These are phyloP conservation scores for Galago senegalensis DNA, from an alignment of 2,797 vertebrate species.

Conservation along the genomic window DNA sequence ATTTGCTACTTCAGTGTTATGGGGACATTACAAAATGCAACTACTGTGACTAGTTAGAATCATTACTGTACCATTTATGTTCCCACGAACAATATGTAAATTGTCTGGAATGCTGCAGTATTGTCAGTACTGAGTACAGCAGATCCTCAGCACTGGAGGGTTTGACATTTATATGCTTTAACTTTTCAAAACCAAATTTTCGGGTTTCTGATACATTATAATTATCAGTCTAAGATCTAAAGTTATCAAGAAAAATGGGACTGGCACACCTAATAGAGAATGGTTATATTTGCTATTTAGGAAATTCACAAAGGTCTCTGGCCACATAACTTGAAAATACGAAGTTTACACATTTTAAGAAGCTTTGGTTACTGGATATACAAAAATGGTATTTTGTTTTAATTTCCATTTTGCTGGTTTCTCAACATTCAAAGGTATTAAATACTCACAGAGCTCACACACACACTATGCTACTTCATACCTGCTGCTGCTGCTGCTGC, in stretches of 20 bases:
- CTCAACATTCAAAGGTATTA: neutral
- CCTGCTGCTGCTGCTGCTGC: constrained; percentile 90
- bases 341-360: neutral
- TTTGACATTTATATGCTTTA: neutral
- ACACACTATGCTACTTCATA: neutral
- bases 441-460: neutral
- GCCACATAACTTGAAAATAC: neutral
- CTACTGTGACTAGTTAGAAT: neutral
- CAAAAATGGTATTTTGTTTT: neutral
- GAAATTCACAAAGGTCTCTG: constrained; percentile 36
- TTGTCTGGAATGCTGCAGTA: neutral
- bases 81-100: neutral
- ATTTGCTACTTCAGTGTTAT: neutral
- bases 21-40: neutral
- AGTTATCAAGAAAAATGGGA: neutral
- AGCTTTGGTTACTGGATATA: neutral
- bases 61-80: neutral
- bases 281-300: neutral
- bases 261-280: neutral
- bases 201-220: neutral
- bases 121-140: neutral
- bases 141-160: neutral
- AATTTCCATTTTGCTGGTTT: neutral
- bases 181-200: neutral
- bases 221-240: neutral